Conservation (phyloP, 2,888 invertebrate genomes). For the Melinaea menophilus region DNA sequence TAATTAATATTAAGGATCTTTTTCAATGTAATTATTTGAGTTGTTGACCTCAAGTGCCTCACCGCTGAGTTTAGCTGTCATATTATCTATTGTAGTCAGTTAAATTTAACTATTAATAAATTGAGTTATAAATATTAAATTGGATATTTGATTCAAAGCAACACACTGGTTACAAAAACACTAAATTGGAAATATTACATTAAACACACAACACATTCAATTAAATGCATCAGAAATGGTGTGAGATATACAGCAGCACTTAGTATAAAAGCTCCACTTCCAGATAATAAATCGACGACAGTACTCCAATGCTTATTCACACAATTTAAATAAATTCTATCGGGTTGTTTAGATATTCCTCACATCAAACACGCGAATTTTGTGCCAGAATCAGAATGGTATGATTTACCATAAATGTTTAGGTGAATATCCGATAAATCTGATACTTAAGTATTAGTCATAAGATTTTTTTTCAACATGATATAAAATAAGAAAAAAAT, state of each 20-base stretch:
- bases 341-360: constrained; percentile 72
- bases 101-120: too few relatives aligned
- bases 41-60: too few relatives aligned
- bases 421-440: constrained; percentile 71
- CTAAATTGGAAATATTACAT: too few relatives aligned
- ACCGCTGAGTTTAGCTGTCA: too few relatives aligned
- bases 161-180: too few relatives aligned
- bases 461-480: constrained; percentile 68
- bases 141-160: too few relatives aligned
- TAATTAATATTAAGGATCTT: too few relatives aligned
- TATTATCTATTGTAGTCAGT: too few relatives aligned
- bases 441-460: constrained; percentile 68
- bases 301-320: constrained; percentile 49
- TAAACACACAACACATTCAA: constrained; percentile 27
- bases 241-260: constrained; percentile 35
- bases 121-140: too few relatives aligned
- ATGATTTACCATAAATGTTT: constrained; percentile 57
- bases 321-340: constrained; percentile 58
- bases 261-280: constrained; percentile 30
- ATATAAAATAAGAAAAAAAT: not conserved
- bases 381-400: constrained; percentile 69
- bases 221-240: constrained; percentile 26
- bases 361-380: constrained; percentile 68
- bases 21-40: too few relatives aligned
- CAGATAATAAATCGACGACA: constrained; percentile 25